Evolutionary conservation across 2,113 vertebrate genomes (phyloP).

Genomic region (Pygoscelis adeliae): DNA sequence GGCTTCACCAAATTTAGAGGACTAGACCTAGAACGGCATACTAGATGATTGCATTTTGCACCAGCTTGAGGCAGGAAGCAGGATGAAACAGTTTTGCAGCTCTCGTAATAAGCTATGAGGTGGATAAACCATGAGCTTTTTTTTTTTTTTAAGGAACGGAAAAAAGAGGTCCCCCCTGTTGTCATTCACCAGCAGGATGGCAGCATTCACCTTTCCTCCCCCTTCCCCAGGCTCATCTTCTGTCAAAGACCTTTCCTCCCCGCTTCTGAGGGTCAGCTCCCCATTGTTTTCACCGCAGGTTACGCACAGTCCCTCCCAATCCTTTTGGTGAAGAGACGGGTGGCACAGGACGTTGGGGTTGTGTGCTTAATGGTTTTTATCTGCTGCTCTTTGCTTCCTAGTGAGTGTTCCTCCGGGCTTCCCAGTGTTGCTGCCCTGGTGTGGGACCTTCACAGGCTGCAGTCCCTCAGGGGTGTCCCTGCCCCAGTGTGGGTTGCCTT

Average conservation of each 20-base stretch:
- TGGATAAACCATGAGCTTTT: not conserved
- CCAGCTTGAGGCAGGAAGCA: not conserved
- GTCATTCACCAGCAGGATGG: not conserved
- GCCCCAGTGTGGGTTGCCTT: not conserved
- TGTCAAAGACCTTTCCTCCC: not conserved
- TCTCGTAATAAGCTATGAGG: not conserved
- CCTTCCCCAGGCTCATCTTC: not conserved
- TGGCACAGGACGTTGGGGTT: not conserved
- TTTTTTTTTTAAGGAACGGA: not conserved
- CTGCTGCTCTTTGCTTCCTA: not conserved
- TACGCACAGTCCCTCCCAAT: not conserved
- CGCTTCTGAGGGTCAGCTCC: not conserved
- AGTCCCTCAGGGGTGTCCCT: not conserved
- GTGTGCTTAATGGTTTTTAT: not conserved
- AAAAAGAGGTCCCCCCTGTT: not conserved
- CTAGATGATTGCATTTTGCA: not conserved
- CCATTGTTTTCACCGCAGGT: not conserved
- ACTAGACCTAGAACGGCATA: not conserved
- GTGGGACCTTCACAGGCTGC: not conserved
- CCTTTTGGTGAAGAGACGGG: fast-evolving
- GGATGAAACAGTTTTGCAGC: not conserved
- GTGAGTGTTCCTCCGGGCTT: not conserved
- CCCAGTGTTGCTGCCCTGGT: not conserved
- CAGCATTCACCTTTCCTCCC: not conserved
- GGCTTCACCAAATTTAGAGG: conserved; percentile 43